Base-by-base conservation (phyloP, 2,888 invertebrate species). In the Drosophila planitibia region DNA sequence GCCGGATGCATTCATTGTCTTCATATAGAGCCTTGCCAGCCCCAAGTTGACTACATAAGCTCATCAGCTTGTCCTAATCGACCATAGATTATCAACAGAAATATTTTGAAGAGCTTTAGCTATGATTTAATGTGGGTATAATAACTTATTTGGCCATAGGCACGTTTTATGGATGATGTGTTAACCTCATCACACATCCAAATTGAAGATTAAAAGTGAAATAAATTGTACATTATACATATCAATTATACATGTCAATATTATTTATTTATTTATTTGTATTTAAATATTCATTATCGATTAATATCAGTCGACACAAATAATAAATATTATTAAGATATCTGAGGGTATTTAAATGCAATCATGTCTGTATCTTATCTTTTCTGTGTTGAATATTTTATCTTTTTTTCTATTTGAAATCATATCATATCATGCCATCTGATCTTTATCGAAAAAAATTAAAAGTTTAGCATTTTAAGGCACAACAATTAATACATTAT, bases 1-100 rank as follows among this genome's bases (percentile, higher is more conserved):
- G 65, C 69, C 52, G 54, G 37, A 47, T 47, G 47, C 60, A 52
- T 76, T 70, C 71, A 76, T 74, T 83, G 77, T 81, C 75, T 76
- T 72, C 25, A 37, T 22, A 41, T 19, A 22, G 22, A n/a, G 30
- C 19, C 9, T 32, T 41, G 28, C 28, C 57, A 39, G 28, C n/a
- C 39, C 28, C 60, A 52, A 35, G 28, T 30, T 37, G 37, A 30
- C 32, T 61, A 73, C 64, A 72, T 71, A 64, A 47, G 47, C 47
- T 47, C 47, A 47, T 47, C 47, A 47, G 25, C 54, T 59, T 12
- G 30, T 30, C 37, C 41, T 61, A 73, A 79, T 73, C 57, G 51
- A 39, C 74, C 54, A 53, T 57, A 63, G 67, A 59, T 76, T 68
- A 74, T 68, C 28, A 63, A 44, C 62, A 55, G 63, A 55, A 61